phyloP scores from a whole-genome alignment of 1,140 invertebrate genomes.

The Leptopilina clavipes region DNA sequence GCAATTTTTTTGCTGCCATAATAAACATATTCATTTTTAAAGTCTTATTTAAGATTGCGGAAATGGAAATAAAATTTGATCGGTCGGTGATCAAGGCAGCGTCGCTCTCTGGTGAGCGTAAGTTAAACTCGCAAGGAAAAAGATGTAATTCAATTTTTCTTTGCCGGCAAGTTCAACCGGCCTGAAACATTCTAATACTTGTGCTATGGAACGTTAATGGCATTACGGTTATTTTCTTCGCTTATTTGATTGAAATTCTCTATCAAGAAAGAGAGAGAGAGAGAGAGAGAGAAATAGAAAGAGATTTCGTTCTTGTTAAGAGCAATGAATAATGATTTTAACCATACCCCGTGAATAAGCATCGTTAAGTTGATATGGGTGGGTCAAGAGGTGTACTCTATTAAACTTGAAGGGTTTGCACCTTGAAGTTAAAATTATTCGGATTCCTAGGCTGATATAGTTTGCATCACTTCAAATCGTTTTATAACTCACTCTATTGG shows the following conservation, averaged over 20 bases:
- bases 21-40: background rate
- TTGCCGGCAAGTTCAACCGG: constrained; percentile 23
- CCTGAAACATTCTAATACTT: constrained; percentile 31
- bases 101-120: constrained; percentile 40
- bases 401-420: constrained; percentile 31
- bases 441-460: constrained; percentile 16
- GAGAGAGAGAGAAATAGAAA: background rate
- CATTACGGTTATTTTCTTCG: constrained; percentile 31
- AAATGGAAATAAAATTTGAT: background rate
- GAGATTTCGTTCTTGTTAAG: constrained; percentile 27
- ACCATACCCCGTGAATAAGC: constrained; percentile 28
- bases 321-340: constrained; percentile 34
- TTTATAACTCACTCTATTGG: constrained; percentile 8
- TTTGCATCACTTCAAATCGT: constrained; percentile 26
- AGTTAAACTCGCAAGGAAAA: background rate
- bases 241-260: constrained; percentile 27
- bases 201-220: constrained; percentile 12
- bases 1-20: constrained; percentile 33
- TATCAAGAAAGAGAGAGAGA: background rate
- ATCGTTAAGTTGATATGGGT: constrained; percentile 29
- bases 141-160: constrained; percentile 24
- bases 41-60: constrained; percentile 1
- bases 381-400: constrained; percentile 27
- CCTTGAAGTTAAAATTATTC: constrained; percentile 34
- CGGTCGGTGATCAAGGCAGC: constrained; percentile 25